phyloP scores from a whole-genome alignment of 2,113 vertebrate genomes.

The Pseudopodoces humilis region DNA sequence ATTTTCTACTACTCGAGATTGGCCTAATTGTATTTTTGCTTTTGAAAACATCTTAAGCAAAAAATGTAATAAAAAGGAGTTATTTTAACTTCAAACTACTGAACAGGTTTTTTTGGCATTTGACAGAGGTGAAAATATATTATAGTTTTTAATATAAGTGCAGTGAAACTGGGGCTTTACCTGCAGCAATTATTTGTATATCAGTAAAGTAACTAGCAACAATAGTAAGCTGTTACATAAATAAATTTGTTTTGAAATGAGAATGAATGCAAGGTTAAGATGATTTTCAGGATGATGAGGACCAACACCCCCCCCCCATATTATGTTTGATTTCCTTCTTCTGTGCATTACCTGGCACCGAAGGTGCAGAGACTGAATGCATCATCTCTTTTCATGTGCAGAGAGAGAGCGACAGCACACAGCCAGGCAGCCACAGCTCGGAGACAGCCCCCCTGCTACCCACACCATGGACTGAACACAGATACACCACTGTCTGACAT shows the following conservation, averaged over 20 bases:
- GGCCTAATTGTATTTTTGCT: neutral
- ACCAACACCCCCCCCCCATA: accelerated
- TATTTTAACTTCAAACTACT: neutral
- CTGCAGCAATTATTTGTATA: neutral
- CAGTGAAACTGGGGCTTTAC: neutral
- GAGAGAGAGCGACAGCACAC: neutral
- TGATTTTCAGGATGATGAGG: neutral
- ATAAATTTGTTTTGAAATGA: neutral
- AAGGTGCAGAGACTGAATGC: neutral
- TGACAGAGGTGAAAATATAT: neutral
- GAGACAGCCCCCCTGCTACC: neutral
- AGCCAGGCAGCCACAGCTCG: neutral
- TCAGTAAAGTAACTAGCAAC: neutral
- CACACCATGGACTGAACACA: neutral
- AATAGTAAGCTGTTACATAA: neutral
- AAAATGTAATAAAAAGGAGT: neutral
- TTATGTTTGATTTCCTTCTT: neutral
- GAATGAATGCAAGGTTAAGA: neutral
- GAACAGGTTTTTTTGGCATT: neutral
- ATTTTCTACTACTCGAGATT: neutral
- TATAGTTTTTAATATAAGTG: neutral
- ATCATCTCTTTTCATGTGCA: neutral
- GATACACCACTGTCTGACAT: neutral
- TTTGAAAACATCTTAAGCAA: neutral
- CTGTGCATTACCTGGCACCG: neutral